Conservation (phyloP, 2,888 invertebrate genomes). For the Netelia virgata region DNA sequence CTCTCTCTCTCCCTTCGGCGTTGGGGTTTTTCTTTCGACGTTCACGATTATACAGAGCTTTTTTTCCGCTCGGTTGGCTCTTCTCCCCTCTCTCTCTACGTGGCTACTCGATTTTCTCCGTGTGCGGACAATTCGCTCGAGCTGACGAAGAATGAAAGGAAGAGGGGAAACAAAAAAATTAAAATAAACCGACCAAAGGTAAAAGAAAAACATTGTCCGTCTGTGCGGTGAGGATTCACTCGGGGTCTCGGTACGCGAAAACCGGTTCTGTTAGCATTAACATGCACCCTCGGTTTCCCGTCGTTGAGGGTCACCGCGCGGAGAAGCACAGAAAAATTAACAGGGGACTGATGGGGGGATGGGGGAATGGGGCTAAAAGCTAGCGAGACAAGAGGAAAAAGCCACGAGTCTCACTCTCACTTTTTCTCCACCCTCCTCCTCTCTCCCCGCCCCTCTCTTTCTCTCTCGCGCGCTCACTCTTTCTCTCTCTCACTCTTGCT, state of each 20-base stretch:
- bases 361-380: slow-evolving; percentile 14
- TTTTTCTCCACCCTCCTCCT: neutral
- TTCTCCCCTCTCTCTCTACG: slow-evolving; percentile 1
- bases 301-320: slow-evolving; percentile 26
- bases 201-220: slow-evolving; percentile 52
- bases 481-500: neutral
- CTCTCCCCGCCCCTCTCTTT: neutral
- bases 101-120: slow-evolving; percentile 50
- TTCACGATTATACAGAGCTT: slow-evolving; percentile 49
- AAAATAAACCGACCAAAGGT: slow-evolving; percentile 20
- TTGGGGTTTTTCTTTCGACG: slow-evolving; percentile 54
- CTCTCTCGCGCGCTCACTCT: neutral
- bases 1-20: neutral
- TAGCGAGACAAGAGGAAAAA: slow-evolving; percentile 40
- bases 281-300: slow-evolving; percentile 71
- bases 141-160: neutral
- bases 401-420: neutral
- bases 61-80: slow-evolving; percentile 51
- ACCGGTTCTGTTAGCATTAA: slow-evolving; percentile 71
- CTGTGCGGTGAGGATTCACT: slow-evolving; percentile 58
- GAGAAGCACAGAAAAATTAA: slow-evolving; percentile 63
- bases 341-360: slow-evolving; percentile 17
- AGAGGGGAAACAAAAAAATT: neutral
- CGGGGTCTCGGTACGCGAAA: slow-evolving; percentile 50
- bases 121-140: slow-evolving; percentile 41